These are phyloP conservation scores for Drosophila aff. DNA, from an alignment of 1,140 invertebrate genomes.

Conservation along the genomic window DNA sequence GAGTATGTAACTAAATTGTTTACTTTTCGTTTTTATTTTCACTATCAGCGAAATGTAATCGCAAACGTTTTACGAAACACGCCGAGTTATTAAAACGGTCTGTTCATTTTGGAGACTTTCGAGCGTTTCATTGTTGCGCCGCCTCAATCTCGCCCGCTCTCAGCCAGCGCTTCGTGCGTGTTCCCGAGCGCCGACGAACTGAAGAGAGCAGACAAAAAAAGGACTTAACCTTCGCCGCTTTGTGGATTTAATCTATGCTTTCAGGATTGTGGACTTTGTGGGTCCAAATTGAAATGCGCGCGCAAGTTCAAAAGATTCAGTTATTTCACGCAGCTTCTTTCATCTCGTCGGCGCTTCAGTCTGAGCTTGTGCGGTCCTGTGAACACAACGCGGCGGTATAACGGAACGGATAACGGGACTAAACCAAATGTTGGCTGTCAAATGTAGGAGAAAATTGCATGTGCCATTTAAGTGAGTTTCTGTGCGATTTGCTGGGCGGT, in stretches of 20 bases:
- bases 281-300: constrained; percentile 2
- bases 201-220: not conserved
- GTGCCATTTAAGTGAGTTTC: constrained; percentile 45
- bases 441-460: constrained; percentile 55
- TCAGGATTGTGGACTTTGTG: constrained; percentile 3
- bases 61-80: constrained; percentile 8
- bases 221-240: constrained; percentile 1
- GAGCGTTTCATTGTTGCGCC: constrained; percentile 33
- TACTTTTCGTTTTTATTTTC: too few relatives aligned
- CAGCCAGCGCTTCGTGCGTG: not conserved
- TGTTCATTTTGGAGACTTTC: constrained; percentile 43
- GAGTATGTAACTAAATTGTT: not conserved
- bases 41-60: not conserved
- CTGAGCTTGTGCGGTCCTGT: constrained; percentile 74
- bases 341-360: constrained; percentile 42
- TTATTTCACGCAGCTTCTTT: constrained; percentile 40
- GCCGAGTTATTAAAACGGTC: constrained; percentile 34
- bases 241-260: constrained; percentile 5
- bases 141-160: constrained; percentile 3
- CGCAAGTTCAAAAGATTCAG: constrained; percentile 4
- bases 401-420: constrained; percentile 39
- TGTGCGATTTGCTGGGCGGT: constrained; percentile 25
- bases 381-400: constrained; percentile 63
- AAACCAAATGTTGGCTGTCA: constrained; percentile 38
- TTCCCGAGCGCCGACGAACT: not conserved